Conservation (phyloP, 2,113 vertebrate genomes). For the Sus scrofa region T2T-Sscrofa CM000826.6:38870501-38871000, state of each 20-base stretch:
- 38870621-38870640: background rate
- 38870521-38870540: background rate
- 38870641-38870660: background rate
- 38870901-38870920: background rate
- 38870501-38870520: background rate
- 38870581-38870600: background rate
- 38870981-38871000: background rate
- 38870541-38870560: background rate
- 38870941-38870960: background rate
- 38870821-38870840: background rate
- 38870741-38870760: background rate
- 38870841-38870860: background rate
- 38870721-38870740: background rate
- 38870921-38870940: background rate
- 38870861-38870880: background rate
- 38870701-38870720: background rate
- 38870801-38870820: background rate
- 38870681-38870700: background rate
- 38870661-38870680: background rate
- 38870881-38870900: background rate
- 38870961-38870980: background rate
- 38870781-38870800: background rate
- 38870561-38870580: background rate
- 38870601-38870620: background rate
- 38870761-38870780: background rate